Evolutionary conservation across 2,797 vertebrate species (phyloP).

Genomic region (Apogon hyalosoma): DNA sequence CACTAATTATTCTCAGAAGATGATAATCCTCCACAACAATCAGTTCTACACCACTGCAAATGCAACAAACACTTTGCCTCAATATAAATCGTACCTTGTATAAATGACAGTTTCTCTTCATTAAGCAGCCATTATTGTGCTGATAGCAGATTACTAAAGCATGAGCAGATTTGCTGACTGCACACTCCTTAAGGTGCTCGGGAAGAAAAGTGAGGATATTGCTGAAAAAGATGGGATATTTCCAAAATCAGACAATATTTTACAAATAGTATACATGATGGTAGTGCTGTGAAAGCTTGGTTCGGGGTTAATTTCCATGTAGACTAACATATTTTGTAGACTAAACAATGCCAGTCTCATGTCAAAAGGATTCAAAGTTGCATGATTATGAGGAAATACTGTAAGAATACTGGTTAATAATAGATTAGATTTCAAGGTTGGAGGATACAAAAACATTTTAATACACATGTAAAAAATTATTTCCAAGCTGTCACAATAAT

Average conservation of each 20-base stretch:
- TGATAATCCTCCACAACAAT: conserved; percentile 1
- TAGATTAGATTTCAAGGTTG: too few relatives aligned
- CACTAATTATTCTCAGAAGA: conserved; percentile 13
- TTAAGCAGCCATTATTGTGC: conserved; percentile 11
- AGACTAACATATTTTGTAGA: too few relatives aligned
- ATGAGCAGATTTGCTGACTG: conserved; percentile 4
- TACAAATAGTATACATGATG: not conserved
- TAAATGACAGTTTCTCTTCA: conserved; percentile 17
- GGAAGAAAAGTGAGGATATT: not conserved
- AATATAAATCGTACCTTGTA: conserved; percentile 1
- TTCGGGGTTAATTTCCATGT: not conserved
- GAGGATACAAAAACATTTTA: too few relatives aligned
- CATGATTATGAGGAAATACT: too few relatives aligned
- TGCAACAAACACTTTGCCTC: not conserved
- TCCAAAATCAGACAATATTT: not conserved
- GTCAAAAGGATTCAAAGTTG: too few relatives aligned
- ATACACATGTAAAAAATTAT: conserved; percentile 7
- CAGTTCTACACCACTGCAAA: not conserved
- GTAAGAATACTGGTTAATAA: too few relatives aligned
- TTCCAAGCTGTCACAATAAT: conserved; percentile 42
- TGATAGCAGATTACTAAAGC: not conserved
- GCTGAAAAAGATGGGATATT: not conserved
- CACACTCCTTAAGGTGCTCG: not conserved
- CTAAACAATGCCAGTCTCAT: too few relatives aligned
- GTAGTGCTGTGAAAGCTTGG: not conserved